These are phyloP conservation scores for Druon quercuslanigerum DNA, from an alignment of 1,140 invertebrate genomes.

Conservation along the genomic window DNA sequence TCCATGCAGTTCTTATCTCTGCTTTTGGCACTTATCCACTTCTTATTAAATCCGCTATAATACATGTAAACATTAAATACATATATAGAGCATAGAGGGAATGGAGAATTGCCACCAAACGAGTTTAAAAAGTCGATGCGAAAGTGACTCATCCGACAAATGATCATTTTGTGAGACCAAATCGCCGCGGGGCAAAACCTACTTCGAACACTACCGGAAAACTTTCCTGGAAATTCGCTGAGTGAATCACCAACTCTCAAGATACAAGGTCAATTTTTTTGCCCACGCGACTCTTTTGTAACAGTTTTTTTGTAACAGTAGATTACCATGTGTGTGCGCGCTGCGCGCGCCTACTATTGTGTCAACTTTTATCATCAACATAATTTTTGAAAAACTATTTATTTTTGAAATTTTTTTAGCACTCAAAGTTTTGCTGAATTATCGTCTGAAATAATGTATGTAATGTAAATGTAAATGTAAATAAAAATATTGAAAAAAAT, in stretches of 20 bases:
- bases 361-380: too few species aligned
- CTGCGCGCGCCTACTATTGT: too few species aligned
- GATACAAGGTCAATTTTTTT: constrained; percentile 53
- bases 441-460: too few species aligned
- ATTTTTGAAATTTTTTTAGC: too few species aligned
- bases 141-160: constrained; percentile 15
- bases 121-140: neutral
- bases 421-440: too few species aligned
- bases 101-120: neutral
- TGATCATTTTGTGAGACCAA: constrained; percentile 15
- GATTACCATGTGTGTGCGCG: too few species aligned
- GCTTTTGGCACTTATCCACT: constrained; percentile 34
- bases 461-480: too few species aligned
- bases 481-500: too few species aligned
- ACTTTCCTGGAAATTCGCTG: constrained; percentile 48
- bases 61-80: neutral
- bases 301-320: neutral
- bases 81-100: too few species aligned
- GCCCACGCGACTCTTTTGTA: constrained; percentile 41
- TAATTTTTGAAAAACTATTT: too few species aligned
- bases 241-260: constrained; percentile 46
- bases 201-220: constrained; percentile 50
- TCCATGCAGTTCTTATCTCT: constrained; percentile 31
- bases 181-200: neutral
- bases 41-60: constrained; percentile 15